Evolutionary conservation across 2,113 vertebrate species (phyloP), one percentile per base, ranked within the genome.

Genomic region (Hiodon alosoides): DNA sequence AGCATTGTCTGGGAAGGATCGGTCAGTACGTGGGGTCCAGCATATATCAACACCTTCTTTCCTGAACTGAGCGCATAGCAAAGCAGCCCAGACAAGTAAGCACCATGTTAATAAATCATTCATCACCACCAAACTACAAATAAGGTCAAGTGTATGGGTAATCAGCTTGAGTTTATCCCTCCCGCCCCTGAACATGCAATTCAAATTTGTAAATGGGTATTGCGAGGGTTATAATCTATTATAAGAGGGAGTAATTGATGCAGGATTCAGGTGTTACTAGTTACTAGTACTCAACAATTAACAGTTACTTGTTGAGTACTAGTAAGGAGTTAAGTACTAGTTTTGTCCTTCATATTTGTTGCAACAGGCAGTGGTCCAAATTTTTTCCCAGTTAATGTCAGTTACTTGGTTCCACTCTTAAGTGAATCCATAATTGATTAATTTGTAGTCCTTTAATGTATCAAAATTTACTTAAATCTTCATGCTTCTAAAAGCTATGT

Each of bases 81-180:
- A 76, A 50, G 70, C 51, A 67, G 60, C 72, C 67, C 58, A 5
- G 53, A 60, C 55, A 52, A 64, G 72, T 69, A 69, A 74, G 79
- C 54, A 75, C 31, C 11, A 10, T n/a, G 46, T 14, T n/a, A 66
- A 67, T 84, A 57, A 78, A 83, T 83, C 71, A 85, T 84, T 80
- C 59, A 84, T 76, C 61, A 8, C 31, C 11, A 9, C 52, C 16
- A 62, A 66, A 71, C 65, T 73, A 69, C 70, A 57, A 69, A 73
- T 66, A 64, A 62, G 70, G 78, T 75, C 57, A 78, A 70, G 70
- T 50, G 66, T 47, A 16, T 74, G 64, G 68, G 59, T 75, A 65
- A 70, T 80, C 55, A 73, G 51, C 70, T 73, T 76, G 53, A 7
- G 54, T 75, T 66, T 65, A 74, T 64, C 31, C 73, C 54, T 67